Evolutionary conservation across 2,888 invertebrate genomes (phyloP).

Genomic region (Nomada fabriciana): DNA sequence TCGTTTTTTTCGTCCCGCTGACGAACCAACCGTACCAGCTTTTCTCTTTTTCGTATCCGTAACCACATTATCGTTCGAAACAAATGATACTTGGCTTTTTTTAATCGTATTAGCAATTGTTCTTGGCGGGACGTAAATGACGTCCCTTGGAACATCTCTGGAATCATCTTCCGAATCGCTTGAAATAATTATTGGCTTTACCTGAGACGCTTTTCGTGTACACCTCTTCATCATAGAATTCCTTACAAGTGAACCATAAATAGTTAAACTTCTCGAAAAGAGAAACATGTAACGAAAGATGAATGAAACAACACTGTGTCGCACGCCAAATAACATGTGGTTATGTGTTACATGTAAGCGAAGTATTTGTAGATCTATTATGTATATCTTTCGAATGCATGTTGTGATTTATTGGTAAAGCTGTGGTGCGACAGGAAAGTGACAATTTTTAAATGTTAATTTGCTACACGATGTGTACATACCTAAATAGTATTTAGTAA

Average conservation of each 20-base stretch:
- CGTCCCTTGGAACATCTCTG: slow-evolving; percentile 21
- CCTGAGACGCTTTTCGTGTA: not conserved
- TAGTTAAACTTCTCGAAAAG: not conserved
- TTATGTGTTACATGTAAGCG: not conserved
- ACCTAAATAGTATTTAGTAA: no score
- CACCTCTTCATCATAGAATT: slow-evolving; percentile 48
- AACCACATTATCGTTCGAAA: not conserved
- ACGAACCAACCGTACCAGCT: not conserved
- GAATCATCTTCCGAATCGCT: slow-evolving; percentile 60
- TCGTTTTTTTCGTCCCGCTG: not conserved
- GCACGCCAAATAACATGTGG: not conserved
- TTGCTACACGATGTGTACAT: no score
- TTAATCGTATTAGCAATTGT: not conserved
- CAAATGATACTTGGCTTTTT: no score
- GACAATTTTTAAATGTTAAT: no score
- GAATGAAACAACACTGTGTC: not conserved
- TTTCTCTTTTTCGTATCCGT: slow-evolving; percentile 1
- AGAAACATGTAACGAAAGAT: not conserved
- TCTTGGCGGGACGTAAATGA: slow-evolving; percentile 18
- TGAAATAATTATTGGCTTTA: slow-evolving; percentile 39
- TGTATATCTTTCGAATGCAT: not conserved
- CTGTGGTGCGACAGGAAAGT: no score
- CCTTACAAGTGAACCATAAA: not conserved
- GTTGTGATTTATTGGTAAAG: not conserved
- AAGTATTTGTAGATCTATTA: not conserved